Evolutionary conservation across 2,113 vertebrate genomes (phyloP).

Genomic region (Prionailurus viverrinus): DNA sequence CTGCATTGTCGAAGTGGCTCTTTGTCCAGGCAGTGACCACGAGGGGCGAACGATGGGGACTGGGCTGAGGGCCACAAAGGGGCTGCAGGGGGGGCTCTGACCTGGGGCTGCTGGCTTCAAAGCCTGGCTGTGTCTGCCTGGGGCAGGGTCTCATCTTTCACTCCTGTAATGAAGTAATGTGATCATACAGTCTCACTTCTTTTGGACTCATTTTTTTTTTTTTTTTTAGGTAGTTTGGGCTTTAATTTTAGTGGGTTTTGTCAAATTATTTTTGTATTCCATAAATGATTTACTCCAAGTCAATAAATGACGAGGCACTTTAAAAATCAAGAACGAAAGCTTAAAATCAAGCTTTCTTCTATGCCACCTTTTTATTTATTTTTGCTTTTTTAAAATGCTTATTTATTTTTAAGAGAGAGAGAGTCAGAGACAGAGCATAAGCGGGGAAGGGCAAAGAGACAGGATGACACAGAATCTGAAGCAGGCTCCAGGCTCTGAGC

Average conservation of each 20-base stretch:
- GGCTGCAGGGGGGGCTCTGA: not conserved
- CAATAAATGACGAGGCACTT: slow-evolving; percentile 10
- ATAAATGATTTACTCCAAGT: slow-evolving; percentile 24
- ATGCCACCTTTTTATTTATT: not conserved
- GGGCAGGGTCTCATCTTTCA: not conserved
- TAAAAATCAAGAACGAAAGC: not conserved
- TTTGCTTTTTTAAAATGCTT: too few relatives aligned
- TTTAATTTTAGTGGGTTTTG: not conserved
- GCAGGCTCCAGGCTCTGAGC: too few relatives aligned
- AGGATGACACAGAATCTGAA: too few relatives aligned
- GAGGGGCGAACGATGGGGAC: not conserved
- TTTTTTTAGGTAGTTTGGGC: not conserved
- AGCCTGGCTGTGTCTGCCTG: not conserved
- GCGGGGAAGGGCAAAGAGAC: too few relatives aligned
- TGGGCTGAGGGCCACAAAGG: not conserved
- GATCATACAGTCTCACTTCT: not conserved
- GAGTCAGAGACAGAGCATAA: too few relatives aligned
- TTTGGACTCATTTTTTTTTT: not conserved
- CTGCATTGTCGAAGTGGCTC: not conserved
- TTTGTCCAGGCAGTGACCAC: not conserved
- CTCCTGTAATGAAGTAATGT: not conserved
- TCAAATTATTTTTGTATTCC: not conserved
- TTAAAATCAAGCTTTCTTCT: not conserved
- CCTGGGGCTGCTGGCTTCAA: not conserved
- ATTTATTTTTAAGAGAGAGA: too few relatives aligned